These are phyloP conservation scores for Mormyrus iriodes DNA, from an alignment of 2,113 vertebrate species.

Conservation along the genomic window DNA sequence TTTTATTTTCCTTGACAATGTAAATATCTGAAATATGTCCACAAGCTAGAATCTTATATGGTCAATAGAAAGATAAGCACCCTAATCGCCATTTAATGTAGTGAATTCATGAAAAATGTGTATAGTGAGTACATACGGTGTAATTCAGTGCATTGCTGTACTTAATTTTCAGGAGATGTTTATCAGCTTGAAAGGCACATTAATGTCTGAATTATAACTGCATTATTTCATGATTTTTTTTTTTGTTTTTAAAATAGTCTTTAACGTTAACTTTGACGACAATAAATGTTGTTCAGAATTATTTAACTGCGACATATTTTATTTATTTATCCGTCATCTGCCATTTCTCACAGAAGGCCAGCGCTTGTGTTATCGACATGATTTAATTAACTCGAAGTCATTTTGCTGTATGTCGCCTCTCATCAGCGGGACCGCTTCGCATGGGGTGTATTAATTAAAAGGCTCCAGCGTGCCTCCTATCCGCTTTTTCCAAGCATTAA, in stretches of 20 bases:
- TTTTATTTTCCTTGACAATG: background rate
- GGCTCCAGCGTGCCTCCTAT: background rate
- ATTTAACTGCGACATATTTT: background rate
- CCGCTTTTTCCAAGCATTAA: background rate
- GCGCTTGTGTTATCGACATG: background rate
- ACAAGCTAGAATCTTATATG: background rate
- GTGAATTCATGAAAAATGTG: background rate
- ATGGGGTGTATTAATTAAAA: background rate
- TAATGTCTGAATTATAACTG: background rate
- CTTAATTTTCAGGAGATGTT: background rate
- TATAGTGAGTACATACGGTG: background rate
- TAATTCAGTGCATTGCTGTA: background rate
- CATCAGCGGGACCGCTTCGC: background rate
- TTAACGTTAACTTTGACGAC: background rate
- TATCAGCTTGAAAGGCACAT: background rate
- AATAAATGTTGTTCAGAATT: slow-evolving; percentile 3
- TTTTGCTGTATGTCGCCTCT: slow-evolving; percentile 6
- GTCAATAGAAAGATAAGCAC: background rate
- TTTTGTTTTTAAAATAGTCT: background rate
- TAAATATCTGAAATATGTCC: background rate
- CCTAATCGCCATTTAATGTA: background rate
- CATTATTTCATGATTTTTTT: background rate
- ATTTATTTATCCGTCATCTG: background rate
- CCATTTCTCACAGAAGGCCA: background rate
- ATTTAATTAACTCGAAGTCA: slow-evolving; percentile 8